phyloP scores from a whole-genome alignment of 2,113 vertebrate genomes.

The Strigops habroptila region DNA sequence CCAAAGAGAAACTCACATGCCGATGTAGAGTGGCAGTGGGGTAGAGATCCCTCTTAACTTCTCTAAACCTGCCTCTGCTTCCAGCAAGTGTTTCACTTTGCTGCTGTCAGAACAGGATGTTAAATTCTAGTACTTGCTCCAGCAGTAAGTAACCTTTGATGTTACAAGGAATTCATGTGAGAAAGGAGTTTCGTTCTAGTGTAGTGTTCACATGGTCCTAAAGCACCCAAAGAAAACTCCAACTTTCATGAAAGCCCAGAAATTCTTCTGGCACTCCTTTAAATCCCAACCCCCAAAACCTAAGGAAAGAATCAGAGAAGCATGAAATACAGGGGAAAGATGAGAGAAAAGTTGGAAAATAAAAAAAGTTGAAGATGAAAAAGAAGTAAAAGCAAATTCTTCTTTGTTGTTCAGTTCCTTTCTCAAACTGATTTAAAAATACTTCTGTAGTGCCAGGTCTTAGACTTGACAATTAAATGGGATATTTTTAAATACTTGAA shows the following conservation, averaged over 20 bases:
- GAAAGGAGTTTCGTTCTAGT: background rate
- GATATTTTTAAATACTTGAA: background rate
- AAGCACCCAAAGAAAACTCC: background rate
- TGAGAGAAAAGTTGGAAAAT: background rate
- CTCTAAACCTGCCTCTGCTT: background rate
- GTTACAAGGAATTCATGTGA: background rate
- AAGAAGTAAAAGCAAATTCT: background rate
- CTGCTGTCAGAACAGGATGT: background rate
- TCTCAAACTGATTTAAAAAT: background rate
- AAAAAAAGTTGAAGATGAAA: background rate
- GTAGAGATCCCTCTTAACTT: background rate
- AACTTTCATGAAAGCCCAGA: background rate
- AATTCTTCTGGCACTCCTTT: background rate
- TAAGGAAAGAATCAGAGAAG: background rate
- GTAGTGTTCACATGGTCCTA: fast-evolving
- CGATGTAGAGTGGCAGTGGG: fast-evolving
- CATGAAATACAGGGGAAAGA: background rate
- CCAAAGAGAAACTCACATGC: background rate
- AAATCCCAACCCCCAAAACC: background rate
- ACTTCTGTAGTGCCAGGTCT: background rate
- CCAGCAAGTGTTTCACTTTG: background rate
- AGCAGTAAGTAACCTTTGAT: background rate
- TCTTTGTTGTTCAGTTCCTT: background rate
- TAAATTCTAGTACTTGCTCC: background rate
- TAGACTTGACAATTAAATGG: background rate